phyloP scores from a whole-genome alignment of 2,888 invertebrate genomes.

The Athetis lepigone region DNA sequence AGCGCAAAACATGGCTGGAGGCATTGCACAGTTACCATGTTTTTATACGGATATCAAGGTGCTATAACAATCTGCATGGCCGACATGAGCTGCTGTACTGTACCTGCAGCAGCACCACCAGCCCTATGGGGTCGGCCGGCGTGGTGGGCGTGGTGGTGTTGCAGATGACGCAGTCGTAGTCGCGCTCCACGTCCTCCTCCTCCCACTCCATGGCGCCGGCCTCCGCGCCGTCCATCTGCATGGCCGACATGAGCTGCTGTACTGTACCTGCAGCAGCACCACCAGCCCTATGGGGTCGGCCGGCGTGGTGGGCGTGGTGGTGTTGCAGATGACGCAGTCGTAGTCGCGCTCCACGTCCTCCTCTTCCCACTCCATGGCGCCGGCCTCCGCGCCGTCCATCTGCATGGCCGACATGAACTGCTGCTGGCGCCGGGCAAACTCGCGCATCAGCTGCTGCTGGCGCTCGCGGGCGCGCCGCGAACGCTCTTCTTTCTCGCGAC shows the following conservation, averaged over 20 bases:
- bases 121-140: slow-evolving; percentile 94
- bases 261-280: slow-evolving; percentile 95
- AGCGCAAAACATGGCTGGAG: no score
- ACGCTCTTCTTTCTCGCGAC: slow-evolving; percentile 95
- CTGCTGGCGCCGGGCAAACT: slow-evolving; percentile 97
- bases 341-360: slow-evolving; percentile 93
- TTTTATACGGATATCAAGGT: no score
- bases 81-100: no score
- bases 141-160: slow-evolving; percentile 97
- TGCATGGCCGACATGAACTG: slow-evolving; percentile 94
- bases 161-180: slow-evolving; percentile 99
- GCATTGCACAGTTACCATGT: no score
- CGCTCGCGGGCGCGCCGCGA: slow-evolving; percentile 96
- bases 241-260: slow-evolving; percentile 95
- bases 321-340: slow-evolving; percentile 98
- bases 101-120: slow-evolving; percentile 96
- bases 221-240: slow-evolving; percentile 88
- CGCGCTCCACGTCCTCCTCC: slow-evolving; percentile 91
- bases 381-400: slow-evolving; percentile 85
- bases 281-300: slow-evolving; percentile 95
- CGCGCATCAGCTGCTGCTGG: slow-evolving; percentile 97
- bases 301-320: slow-evolving; percentile 95
- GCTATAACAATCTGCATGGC: no score
- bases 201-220: slow-evolving; percentile 91
- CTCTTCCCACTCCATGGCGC: slow-evolving; percentile 92